phyloP scores from a whole-genome alignment of 1,140 invertebrate genomes.

The Pseudomyrmex gracilis region DNA sequence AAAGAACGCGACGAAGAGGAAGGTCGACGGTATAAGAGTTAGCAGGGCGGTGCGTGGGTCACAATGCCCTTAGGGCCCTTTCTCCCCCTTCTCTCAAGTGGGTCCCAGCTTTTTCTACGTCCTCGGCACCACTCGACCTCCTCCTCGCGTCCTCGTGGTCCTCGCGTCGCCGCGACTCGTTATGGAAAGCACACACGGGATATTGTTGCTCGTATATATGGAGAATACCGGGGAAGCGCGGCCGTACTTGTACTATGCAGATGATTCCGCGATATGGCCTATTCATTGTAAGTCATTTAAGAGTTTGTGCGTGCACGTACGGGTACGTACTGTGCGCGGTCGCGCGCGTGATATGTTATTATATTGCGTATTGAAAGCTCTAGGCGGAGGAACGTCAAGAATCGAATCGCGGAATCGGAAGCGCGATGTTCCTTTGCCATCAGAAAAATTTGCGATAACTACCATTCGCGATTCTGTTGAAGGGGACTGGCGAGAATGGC shows the following conservation, averaged over 20 bases:
- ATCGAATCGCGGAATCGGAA: slow-evolving; percentile 16
- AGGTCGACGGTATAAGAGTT: slow-evolving; percentile 72
- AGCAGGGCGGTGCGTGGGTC: slow-evolving; percentile 82
- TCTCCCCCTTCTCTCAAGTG: background rate
- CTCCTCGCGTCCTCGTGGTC: slow-evolving; percentile 35
- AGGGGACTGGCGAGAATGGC: background rate
- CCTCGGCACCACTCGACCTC: slow-evolving; percentile 25
- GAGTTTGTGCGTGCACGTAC: slow-evolving; percentile 70
- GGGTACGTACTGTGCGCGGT: slow-evolving; percentile 60
- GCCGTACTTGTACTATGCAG: slow-evolving; percentile 80
- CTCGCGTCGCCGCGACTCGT: slow-evolving; percentile 73
- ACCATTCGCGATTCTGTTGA: slow-evolving; percentile 7
- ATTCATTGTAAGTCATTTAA: slow-evolving; percentile 83
- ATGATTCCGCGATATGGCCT: slow-evolving; percentile 82
- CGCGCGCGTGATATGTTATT: slow-evolving; percentile 77
- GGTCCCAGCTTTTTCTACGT: slow-evolving; percentile 2
- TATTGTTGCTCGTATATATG: slow-evolving; percentile 80
- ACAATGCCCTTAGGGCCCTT: slow-evolving; percentile 77
- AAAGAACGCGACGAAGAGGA: slow-evolving; percentile 40
- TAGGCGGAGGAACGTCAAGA: background rate
- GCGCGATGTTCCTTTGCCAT: slow-evolving; percentile 1
- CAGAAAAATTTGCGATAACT: slow-evolving; percentile 21
- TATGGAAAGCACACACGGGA: slow-evolving; percentile 76
- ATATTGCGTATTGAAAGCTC: slow-evolving; percentile 79
- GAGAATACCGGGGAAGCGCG: slow-evolving; percentile 75